Percentiles rank a stretch among this genome's conserved stretches.
These are phyloP conservation scores for Eudasyphora cyanicolor DNA, from an alignment of 2,888 invertebrate species.

Conservation along the genomic window DNA sequence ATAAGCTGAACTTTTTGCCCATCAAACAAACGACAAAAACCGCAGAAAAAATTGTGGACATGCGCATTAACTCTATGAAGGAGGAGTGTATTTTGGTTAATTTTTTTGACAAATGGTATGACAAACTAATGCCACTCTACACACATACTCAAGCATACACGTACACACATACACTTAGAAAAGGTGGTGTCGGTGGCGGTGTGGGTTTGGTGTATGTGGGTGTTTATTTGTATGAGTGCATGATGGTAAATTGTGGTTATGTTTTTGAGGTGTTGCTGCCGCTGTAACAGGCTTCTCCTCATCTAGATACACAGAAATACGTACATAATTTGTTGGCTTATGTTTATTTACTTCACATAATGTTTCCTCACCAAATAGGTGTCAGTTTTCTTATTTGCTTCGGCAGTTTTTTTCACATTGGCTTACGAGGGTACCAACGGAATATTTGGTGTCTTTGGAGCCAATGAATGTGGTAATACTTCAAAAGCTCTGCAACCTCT, in stretches of 20 bases:
- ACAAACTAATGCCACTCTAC: conserved; percentile 73
- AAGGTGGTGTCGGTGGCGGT: conserved; percentile 22
- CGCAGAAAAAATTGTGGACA: conserved; percentile 65
- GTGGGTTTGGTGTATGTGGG: neutral
- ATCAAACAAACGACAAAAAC: conserved; percentile 25
- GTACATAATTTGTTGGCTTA: conserved; percentile 54
- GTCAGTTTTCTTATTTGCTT: conserved; percentile 43
- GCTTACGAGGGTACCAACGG: neutral
- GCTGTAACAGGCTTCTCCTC: conserved; percentile 32
- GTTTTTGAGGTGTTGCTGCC: conserved; percentile 54
- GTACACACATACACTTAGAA: neutral
- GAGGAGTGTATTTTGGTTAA: conserved; percentile 74
- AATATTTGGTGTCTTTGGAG: neutral
- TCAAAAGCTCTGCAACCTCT: no score
- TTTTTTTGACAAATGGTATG: conserved; percentile 78
- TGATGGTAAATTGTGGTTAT: conserved; percentile 47
- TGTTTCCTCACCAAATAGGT: conserved; percentile 43
- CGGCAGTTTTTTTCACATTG: neutral
- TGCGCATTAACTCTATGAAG: conserved; percentile 73
- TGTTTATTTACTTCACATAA: conserved; percentile 54
- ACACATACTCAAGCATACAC: no score
- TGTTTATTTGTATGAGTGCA: neutral
- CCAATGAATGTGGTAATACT: no score
- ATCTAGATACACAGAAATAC: neutral
- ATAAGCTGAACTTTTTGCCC: conserved; percentile 39